A percentile compares a stretch with the other conserved stretches of the same genome.
phyloP scores from a whole-genome alignment of 2,888 invertebrate genomes.

The Molorchus minor region DNA sequence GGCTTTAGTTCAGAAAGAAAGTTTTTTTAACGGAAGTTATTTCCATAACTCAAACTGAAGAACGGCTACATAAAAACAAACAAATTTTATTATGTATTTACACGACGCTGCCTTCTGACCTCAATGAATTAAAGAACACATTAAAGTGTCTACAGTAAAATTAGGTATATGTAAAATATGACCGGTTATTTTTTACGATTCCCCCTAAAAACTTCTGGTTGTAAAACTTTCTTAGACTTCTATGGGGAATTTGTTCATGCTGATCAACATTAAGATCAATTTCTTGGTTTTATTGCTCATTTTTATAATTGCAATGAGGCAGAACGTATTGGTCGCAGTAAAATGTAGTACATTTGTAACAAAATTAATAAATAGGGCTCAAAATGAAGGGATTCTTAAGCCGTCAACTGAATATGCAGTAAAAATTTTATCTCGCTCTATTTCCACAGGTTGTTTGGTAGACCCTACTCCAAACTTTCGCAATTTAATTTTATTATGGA shows the following conservation, averaged over 20 bases:
- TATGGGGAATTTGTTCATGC: neutral
- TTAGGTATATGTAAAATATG: constrained; percentile 26
- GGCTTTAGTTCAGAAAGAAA: no score
- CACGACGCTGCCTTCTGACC: constrained; percentile 24
- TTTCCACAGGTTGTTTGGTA: no score
- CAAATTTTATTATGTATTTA: constrained; percentile 28
- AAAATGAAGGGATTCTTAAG: neutral
- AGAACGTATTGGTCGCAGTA: constrained; percentile 14
- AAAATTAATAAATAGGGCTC: neutral
- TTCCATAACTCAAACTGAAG: constrained; percentile 25
- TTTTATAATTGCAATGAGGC: constrained; percentile 17
- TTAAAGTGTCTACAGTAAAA: constrained; percentile 28
- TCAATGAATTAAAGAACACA: constrained; percentile 24
- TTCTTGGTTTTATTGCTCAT: constrained; percentile 3
- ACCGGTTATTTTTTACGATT: constrained; percentile 27
- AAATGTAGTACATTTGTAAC: constrained; percentile 21
- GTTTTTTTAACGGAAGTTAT: constrained; percentile 19
- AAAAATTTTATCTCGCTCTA: no score
- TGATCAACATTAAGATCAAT: constrained; percentile 1
- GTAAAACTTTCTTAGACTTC: constrained; percentile 10
- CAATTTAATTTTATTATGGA: no score
- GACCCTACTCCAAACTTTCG: no score
- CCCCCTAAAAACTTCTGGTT: constrained; percentile 26
- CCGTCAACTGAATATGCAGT: no score
- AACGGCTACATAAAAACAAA: constrained; percentile 28